These are phyloP conservation scores for Danaus chrysippus DNA, from an alignment of 2,888 invertebrate genomes.

Conservation along the genomic window DNA sequence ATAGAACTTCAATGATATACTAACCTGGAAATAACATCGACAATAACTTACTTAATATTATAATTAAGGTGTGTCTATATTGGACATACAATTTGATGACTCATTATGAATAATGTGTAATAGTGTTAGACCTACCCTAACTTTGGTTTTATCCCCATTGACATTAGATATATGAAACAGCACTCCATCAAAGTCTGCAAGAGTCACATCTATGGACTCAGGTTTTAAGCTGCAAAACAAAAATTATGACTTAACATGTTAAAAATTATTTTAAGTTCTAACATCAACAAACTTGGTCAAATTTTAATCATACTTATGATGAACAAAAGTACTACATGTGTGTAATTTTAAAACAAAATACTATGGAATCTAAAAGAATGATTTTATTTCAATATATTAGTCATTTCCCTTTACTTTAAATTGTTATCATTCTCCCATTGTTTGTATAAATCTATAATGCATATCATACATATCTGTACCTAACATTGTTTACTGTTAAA, in stretches of 20 bases:
- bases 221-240: conserved; percentile 89
- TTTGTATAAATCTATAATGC: conserved; percentile 28
- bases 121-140: conserved; percentile 85
- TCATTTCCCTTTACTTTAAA: conserved; percentile 42
- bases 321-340: too few relatives aligned
- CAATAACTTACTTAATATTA: not conserved
- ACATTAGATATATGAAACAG: conserved; percentile 98
- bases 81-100: not conserved
- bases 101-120: conserved; percentile 6
- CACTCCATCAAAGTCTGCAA: conserved; percentile 99
- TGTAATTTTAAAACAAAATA: too few relatives aligned
- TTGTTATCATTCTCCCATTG: conserved; percentile 30
- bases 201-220: conserved; percentile 95
- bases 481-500: conserved; percentile 56
- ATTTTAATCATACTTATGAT: too few relatives aligned
- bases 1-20: conserved; percentile 99
- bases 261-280: not conserved
- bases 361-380: not conserved
- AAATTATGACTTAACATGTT: not conserved
- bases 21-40: conserved; percentile 83
- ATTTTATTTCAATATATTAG: conserved; percentile 30
- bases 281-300: not conserved
- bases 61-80: conserved; percentile 9
- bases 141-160: conserved; percentile 97
- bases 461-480: conserved; percentile 27